Evolutionary conservation across 2,113 vertebrate species (phyloP).

Genomic region (Phyllostomus hastatus): DNA sequence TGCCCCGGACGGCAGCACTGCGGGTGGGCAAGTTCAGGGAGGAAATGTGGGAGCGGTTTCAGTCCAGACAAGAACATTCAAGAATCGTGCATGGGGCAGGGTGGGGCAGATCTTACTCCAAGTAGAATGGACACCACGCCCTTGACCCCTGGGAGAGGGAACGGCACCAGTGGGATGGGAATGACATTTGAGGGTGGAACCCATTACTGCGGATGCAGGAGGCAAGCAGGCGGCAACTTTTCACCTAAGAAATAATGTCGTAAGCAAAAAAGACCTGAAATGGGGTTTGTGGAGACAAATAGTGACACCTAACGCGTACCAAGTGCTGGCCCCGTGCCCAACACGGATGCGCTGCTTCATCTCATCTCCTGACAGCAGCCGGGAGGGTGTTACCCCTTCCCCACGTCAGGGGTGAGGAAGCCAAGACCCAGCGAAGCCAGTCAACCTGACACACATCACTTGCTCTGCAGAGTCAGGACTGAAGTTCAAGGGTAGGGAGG

Average conservation of each 20-base stretch:
- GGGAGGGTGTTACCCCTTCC: background rate
- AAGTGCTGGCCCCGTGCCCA: background rate
- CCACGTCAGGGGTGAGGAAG: background rate
- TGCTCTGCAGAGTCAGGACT: background rate
- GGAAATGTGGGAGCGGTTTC: background rate
- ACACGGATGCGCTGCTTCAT: background rate
- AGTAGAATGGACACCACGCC: background rate
- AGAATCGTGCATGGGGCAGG: fast-evolving
- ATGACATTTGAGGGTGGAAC: background rate
- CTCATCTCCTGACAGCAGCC: background rate
- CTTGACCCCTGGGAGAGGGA: background rate
- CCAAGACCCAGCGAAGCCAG: background rate
- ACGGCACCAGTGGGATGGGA: background rate
- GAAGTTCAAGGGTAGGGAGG: background rate
- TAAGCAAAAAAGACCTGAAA: background rate
- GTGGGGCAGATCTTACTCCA: background rate
- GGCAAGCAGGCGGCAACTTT: background rate
- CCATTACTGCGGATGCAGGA: background rate
- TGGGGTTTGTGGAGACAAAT: background rate
- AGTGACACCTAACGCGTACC: too few relatives aligned
- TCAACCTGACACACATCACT: background rate
- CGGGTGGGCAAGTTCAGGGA: too few relatives aligned
- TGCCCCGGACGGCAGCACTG: background rate
- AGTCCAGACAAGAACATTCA: background rate
- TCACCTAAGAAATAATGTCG: background rate